Evolutionary conservation across 2,113 vertebrate genomes (phyloP), one percentile per base, ranked within the genome.

Genomic region (Platysteira castanea): DNA sequence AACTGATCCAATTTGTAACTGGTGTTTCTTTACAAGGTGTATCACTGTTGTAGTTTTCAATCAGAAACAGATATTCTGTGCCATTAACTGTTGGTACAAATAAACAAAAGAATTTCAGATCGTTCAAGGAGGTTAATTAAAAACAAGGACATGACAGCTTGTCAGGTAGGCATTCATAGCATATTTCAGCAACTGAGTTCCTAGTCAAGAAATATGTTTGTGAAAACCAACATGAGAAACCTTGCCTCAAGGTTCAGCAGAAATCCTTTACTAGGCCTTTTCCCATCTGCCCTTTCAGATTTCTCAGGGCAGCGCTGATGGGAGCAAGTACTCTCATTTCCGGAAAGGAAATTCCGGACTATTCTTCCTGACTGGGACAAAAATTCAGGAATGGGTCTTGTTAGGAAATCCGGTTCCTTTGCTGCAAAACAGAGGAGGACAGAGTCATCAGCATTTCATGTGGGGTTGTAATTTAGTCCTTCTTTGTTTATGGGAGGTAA

Each of bases 281-380:
- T 33, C 84, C 15, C 33, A 41, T 83, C 47, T 75, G 53, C 37
- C 57, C 31, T 71, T 68, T 71, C 53, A 57, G 60, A 68, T 92
- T 75, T 64, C 78, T 54, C 7, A 46, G 7, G 39, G 44, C 70
- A 61, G 15, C 44, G 50, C 33, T 90, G 74, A 61, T 41, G 33
- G 67, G 54, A 95, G 53, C 57, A 85, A 89, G 73, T 22, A 27
- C 13, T 90, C 82, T 73, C 35, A 70, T 87, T 92, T 96, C 93
- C 95, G 89, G 73, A 75, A 33, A 82, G 96, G 93, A 96, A 96
- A 87, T 89, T 90, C 94, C 76, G 67, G 31, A 35, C 57, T 56
- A 0, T 46, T 77, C 50, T 44, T 89, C 54, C 64, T 59, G 67
- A 65, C 26, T 13, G 15, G 75, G 59, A 90, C 31, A n/a, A 52